Evolutionary conservation across 2,888 invertebrate genomes (phyloP), one percentile per base, ranked within the genome.

Genomic region (Drosophila ustulata): DNA sequence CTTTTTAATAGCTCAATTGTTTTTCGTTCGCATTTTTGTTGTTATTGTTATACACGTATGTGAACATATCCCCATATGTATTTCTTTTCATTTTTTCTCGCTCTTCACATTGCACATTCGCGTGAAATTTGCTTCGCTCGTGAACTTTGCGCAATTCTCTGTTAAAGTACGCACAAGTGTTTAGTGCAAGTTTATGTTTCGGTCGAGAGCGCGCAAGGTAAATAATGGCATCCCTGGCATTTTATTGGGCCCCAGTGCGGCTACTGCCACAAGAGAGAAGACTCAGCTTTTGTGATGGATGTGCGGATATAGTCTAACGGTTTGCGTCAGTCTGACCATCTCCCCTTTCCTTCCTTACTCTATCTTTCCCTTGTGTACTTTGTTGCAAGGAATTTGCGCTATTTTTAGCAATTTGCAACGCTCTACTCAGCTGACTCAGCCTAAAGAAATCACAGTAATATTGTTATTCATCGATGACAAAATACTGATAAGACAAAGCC

Each of bases 1-100:
- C 87, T 84, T 84, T 84, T 84, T 84, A 84, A 84, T 84, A 86
- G 83, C 83, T 83, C 87, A 81, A 84, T 84, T 81, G 82, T 81
- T 81, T 78, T 74, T 68, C 66, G 78, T 70, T 76, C 68, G 75
- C 67, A 68, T 66, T 75, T 71, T 65, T 70, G 65, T 64, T 75
- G 65, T 64, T 71, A 70, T 30, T 65, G 46, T 53, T 53, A 47
- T 34, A 34, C 45, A 37, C 26, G 34, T 13, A 26, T 18, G 41
- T 28, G 5, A 7, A 25, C 41, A 41, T 41, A 13, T 18, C n/a
- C 23, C n/a, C 23, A 32, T 25, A 13, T 56, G 47, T 61, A 52
- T 46, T 26, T 61, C 18, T 32, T 56, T 43, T 34, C n/a, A 23
- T 64, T 13, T 67, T 52, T 61, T 46, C 55, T 66, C 73, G 63